Percentiles rank a stretch among this genome's conserved stretches.
phyloP scores from a whole-genome alignment of 1,140 invertebrate species.

The Cydia strobilella region DNA sequence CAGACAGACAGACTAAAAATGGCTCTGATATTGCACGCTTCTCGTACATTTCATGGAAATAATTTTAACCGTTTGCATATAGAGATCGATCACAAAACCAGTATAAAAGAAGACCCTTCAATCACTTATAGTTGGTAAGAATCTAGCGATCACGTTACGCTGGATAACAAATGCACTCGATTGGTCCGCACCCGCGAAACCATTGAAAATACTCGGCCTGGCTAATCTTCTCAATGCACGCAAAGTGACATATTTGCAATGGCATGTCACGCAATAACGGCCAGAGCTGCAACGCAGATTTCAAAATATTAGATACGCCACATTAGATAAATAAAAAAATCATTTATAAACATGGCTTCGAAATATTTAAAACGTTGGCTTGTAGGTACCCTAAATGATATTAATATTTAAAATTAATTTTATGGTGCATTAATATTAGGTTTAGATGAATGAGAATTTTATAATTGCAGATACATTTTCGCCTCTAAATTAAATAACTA shows the following conservation, averaged over 20 bases:
- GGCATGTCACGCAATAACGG: conserved; percentile 6
- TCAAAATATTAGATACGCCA: background rate
- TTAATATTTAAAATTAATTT: too few species aligned
- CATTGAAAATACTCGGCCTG: background rate
- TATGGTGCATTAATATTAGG: too few species aligned
- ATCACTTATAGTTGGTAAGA: background rate
- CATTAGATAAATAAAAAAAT: background rate
- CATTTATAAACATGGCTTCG: too few species aligned
- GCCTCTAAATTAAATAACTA: too few species aligned
- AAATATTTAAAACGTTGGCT: too few species aligned
- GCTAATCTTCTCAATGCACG: conserved; percentile 18
- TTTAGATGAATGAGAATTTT: too few species aligned
- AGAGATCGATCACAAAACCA: background rate
- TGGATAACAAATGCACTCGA: background rate
- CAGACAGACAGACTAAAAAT: too few species aligned
- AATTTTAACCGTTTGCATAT: background rate
- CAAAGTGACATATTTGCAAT: conserved; percentile 19
- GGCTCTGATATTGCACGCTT: background rate
- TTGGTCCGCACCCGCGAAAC: background rate
- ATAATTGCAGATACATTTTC: too few species aligned
- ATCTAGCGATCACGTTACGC: background rate
- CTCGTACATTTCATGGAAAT: background rate
- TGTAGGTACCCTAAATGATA: too few species aligned
- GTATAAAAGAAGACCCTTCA: background rate
- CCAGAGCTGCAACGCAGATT: background rate